Percentiles rank a stretch among this genome's conserved stretches.
phyloP scores from a whole-genome alignment of 2,113 vertebrate genomes.

The Potamarius usumacintae region DNA sequence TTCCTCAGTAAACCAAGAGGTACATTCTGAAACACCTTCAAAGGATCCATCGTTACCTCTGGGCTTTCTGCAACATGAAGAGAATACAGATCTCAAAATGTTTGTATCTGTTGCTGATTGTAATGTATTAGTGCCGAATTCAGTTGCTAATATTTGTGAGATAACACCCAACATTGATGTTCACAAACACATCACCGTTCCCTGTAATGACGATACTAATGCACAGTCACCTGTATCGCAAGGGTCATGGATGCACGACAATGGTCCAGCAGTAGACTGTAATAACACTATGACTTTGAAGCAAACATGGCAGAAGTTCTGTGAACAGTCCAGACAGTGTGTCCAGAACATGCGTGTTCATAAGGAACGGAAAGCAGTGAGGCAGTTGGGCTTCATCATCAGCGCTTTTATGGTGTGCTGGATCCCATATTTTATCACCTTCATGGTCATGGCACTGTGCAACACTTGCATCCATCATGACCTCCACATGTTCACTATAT shows the following conservation, averaged over 20 bases:
- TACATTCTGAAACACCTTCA: slow-evolving; percentile 47
- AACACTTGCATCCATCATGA: slow-evolving; percentile 71
- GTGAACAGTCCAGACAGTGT: slow-evolving; percentile 73
- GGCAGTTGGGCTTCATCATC: slow-evolving; percentile 91
- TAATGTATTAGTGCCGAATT: slow-evolving; percentile 61
- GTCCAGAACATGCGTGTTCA: slow-evolving; percentile 74
- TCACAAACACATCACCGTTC: slow-evolving; percentile 67
- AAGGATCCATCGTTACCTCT: slow-evolving; percentile 61
- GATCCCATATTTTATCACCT: slow-evolving; percentile 93
- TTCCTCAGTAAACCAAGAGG: slow-evolving; percentile 57
- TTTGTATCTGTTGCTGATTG: slow-evolving; percentile 54
- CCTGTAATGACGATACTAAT: slow-evolving; percentile 53
- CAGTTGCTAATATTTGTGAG: slow-evolving; percentile 63
- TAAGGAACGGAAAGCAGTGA: slow-evolving; percentile 89
- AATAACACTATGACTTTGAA: slow-evolving; percentile 72
- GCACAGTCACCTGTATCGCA: slow-evolving; percentile 49
- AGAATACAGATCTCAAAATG: slow-evolving; percentile 54
- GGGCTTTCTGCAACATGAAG: slow-evolving; percentile 45
- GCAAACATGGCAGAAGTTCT: slow-evolving; percentile 81
- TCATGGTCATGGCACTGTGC: slow-evolving; percentile 89
- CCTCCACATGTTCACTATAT: slow-evolving; percentile 89
- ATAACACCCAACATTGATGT: slow-evolving; percentile 65
- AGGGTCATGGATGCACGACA: slow-evolving; percentile 61
- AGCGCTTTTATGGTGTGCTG: slow-evolving; percentile 90
- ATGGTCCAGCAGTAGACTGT: slow-evolving; percentile 56